Conservation (phyloP, 2,113 vertebrate species). For the Actinemys pallida region DNA sequence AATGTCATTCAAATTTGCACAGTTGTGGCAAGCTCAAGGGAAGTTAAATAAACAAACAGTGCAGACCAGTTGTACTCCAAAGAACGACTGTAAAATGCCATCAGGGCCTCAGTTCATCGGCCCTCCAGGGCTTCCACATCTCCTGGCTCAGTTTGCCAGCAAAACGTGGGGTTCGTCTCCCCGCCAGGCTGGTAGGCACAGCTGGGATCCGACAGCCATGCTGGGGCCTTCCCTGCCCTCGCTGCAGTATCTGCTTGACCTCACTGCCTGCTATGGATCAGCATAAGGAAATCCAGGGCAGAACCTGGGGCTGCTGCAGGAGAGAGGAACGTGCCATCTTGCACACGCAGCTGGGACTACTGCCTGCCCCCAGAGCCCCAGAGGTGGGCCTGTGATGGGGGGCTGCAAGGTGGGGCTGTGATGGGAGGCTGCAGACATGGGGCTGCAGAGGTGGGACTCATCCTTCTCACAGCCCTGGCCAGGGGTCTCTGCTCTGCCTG, state of each 20-base stretch:
- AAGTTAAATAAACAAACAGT: background rate
- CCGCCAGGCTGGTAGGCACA: no score
- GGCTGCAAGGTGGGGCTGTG: no score
- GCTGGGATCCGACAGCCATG: no score
- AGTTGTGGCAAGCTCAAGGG: background rate
- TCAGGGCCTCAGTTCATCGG: background rate
- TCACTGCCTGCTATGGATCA: no score
- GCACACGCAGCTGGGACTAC: background rate
- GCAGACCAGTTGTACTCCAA: background rate
- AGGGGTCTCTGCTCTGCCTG: no score
- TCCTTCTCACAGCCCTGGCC: no score
- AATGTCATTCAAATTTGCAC: background rate
- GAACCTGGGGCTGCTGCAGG: background rate
- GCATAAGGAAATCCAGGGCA: no score
- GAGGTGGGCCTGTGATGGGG: no score
- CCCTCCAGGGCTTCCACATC: background rate
- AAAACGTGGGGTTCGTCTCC: background rate
- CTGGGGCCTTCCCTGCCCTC: no score
- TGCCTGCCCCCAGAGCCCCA: background rate
- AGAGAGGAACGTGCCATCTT: background rate
- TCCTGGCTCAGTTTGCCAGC: background rate
- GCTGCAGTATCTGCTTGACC: no score
- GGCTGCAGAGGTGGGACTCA: no score
- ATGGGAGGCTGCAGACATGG: no score
- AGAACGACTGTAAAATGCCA: background rate